phyloP scores from a whole-genome alignment of 2,888 invertebrate genomes.

The Dolichomitus sp. region DNA sequence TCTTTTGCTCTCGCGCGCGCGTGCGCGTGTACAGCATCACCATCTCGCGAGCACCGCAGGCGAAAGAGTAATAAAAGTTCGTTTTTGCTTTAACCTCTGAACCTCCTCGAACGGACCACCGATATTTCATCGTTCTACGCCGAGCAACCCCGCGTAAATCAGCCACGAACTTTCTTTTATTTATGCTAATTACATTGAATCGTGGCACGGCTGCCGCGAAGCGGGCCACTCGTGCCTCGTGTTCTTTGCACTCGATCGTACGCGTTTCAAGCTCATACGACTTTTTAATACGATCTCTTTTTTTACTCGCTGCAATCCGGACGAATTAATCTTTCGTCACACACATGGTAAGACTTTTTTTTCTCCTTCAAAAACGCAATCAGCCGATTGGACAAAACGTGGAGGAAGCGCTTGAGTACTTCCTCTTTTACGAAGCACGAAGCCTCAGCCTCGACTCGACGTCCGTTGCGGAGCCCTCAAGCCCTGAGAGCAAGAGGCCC shows the following conservation, averaged over 20 bases:
- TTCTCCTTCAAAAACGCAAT: slow-evolving; percentile 47
- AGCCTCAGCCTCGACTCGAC: slow-evolving; percentile 38
- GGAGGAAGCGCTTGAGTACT: slow-evolving; percentile 58
- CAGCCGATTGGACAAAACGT: slow-evolving; percentile 58
- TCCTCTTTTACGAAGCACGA: slow-evolving; percentile 42
- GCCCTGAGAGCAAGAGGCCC: slow-evolving; percentile 23
- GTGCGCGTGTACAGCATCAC: slow-evolving; percentile 37
- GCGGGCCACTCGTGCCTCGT: slow-evolving; percentile 46
- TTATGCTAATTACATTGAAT: slow-evolving; percentile 76
- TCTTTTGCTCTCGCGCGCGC: not conserved
- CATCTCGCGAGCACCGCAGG: slow-evolving; percentile 40
- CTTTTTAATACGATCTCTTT: slow-evolving; percentile 26
- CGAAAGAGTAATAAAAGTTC: slow-evolving; percentile 70
- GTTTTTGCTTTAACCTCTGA: slow-evolving; percentile 76
- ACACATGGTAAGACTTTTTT: slow-evolving; percentile 47
- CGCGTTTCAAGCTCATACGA: slow-evolving; percentile 4
- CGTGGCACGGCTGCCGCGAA: slow-evolving; percentile 64
- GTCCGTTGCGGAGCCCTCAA: slow-evolving; percentile 36
- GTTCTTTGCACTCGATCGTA: slow-evolving; percentile 46
- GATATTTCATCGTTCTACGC: slow-evolving; percentile 74
- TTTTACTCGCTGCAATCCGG: slow-evolving; percentile 57
- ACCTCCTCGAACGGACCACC: slow-evolving; percentile 68
- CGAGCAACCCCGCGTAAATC: slow-evolving; percentile 72
- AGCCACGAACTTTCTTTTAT: slow-evolving; percentile 70
- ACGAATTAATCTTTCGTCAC: slow-evolving; percentile 69